Evolutionary conservation across 2,113 vertebrate genomes (phyloP).

Genomic region (Cairina moschata): DNA sequence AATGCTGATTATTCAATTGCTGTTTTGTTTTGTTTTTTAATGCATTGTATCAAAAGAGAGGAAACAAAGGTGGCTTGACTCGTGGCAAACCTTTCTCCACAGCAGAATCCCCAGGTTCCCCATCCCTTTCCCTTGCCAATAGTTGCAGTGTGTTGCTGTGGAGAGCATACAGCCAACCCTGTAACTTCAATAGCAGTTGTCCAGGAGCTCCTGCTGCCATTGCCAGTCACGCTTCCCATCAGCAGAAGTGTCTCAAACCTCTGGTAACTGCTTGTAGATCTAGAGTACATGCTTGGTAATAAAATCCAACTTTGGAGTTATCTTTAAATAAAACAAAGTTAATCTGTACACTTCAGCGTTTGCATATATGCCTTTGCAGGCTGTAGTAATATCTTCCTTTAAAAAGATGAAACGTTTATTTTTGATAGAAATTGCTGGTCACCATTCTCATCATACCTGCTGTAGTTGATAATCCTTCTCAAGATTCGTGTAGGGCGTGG

Average conservation of each 20-base stretch:
- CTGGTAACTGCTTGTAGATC: background rate
- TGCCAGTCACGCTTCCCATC: background rate
- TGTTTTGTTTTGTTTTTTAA: background rate
- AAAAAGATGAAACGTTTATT: background rate
- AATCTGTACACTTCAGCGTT: background rate
- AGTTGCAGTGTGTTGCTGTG: background rate
- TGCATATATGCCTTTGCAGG: background rate
- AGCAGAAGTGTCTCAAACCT: background rate
- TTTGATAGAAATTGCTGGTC: background rate
- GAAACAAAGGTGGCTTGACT: background rate
- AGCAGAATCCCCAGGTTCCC: background rate
- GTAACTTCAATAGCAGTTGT: background rate
- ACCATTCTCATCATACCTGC: background rate
- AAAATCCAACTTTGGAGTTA: background rate
- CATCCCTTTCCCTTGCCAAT: background rate
- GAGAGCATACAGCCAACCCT: background rate
- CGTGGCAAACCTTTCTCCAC: background rate
- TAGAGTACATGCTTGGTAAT: background rate
- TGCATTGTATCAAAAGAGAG: background rate
- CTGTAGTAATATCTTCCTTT: background rate
- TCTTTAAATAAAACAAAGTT: background rate
- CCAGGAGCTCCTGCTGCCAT: background rate
- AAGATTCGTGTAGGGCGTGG: background rate
- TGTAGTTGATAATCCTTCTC: background rate
- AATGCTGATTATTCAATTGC: background rate